Base-by-base conservation (phyloP, 2,797 vertebrate species). In the Hydrophis major region DNA sequence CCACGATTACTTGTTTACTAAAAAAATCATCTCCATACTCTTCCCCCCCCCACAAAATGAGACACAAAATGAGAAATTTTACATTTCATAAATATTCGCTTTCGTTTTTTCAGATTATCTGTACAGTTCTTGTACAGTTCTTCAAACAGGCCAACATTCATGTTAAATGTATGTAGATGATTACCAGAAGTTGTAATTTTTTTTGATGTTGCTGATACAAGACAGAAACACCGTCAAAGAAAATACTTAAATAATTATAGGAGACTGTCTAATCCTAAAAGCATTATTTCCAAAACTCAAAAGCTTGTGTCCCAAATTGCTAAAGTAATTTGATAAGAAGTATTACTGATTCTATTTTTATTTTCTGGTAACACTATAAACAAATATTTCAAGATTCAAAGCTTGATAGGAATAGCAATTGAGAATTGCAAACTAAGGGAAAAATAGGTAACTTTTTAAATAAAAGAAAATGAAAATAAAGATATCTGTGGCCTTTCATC, bases 181-280 rank as follows among this genome's bases (percentile, higher is more conserved):
- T 93, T 37, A 55, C 10, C 55, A 87, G 61, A 86, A 95, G 86
- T 89, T 47, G 13, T 28, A 93, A 89, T 56, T 37, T 18, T 18
- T 88, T 83, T 27, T 11, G 2, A 42, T 60, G 28, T 47, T 89
- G 42, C 47, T 66, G 60, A n/a, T 8, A 89, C 32, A 89, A 28
- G 32, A 63, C 61, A 32, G 47, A 66, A 32, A 50, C 60, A 50
- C 60, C 7, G 47, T 12, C 61, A 61, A 57, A 95, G 57, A 47
- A 20, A 91, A 87, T 91, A 88, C 53, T 53, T 92, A 27, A 93
- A 95, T 93, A 86, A 28, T 87, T 56, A 91, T 14, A 87, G 93
- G 8, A 89, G 61, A 4, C n/a, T 88, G 18, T 89, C 87, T 63
- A 89, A 47, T 2, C 28, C 16, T 74, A 83, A 91, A 94, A 89